Base-by-base conservation (phyloP, 2,797 vertebrate species). In the Falco naumanni region DNA sequence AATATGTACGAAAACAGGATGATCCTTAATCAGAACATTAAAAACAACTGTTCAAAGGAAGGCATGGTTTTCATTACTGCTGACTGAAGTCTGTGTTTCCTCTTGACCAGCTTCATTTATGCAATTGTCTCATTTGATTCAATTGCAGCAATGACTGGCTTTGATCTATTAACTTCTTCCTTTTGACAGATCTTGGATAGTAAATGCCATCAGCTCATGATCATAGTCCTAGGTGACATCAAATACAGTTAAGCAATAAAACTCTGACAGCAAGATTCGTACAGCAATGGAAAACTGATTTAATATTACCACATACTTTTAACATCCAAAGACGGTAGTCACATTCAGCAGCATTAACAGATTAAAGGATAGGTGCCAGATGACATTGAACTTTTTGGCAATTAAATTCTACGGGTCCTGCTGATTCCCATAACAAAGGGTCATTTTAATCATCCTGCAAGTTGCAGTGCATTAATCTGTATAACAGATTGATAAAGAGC, bases 371-470 rank as follows among this genome's bases (percentile, higher is more conserved):
- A 93, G 86, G 74, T 94, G 66, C 92, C 95, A 59, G 94, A 82
- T 98, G 97, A 97, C 96, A 96, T 90, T 98, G 97, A 98, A 96
- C 95, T 97, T 97, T 78, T 80, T 92, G 91, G 78, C 96, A 97
- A 97, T 98, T 98, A 97, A 97, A 96, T 97, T 97, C 93, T 97
- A n/a, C 15, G 34, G 81, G 94, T 97, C 86, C 88, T 91, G 37
- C 97, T 91, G 94, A 89, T 96, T 97, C 91, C 84, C 50, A 47
- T 97, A 98, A 96, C 93, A 97, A 96, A 97, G 96, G 97, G 97
- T 97, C 97, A 98, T 98, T 98, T 98, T 98, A 98, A 98, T 98
- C 96, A 98, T 98, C 89, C 75, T 94, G 77, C 65, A 96, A 93
- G 97, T 98, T 98, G 94, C 86, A 90, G 93, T 97, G 97, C 97